Conservation (phyloP, 2,888 invertebrate species). For the Drosophila hamatofila region DNA sequence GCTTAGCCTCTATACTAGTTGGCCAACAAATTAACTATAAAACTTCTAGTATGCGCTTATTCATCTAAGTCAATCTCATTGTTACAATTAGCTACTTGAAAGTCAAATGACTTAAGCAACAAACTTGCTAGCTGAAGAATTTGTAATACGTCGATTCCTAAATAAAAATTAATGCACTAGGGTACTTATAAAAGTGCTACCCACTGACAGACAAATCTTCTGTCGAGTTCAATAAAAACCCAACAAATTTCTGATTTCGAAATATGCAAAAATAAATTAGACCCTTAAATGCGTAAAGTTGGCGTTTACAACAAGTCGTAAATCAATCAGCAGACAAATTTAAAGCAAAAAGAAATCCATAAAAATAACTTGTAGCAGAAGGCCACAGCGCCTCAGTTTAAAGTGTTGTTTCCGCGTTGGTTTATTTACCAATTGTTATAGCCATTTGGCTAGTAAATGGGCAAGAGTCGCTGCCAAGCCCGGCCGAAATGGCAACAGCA, state of each 20-base stretch:
- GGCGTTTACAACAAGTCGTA: slow-evolving; percentile 31
- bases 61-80: background rate
- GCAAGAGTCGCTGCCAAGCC: slow-evolving; percentile 50
- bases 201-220: background rate
- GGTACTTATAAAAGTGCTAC: no score
- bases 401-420: slow-evolving; percentile 47
- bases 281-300: slow-evolving; percentile 25
- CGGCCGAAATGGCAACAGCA: slow-evolving; percentile 69
- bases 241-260: slow-evolving; percentile 3
- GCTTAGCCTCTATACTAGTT: background rate
- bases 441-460: slow-evolving; percentile 43
- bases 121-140: slow-evolving; percentile 62
- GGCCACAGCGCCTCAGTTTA: slow-evolving; percentile 20
- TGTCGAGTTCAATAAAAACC: background rate
- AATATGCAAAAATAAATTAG: background rate
- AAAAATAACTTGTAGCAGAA: slow-evolving; percentile 17
- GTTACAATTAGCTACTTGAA: background rate
- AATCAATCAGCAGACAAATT: slow-evolving; percentile 39
- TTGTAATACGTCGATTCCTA: background rate
- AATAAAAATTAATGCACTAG: no score
- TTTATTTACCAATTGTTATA: slow-evolving; percentile 43
- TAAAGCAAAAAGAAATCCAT: slow-evolving; percentile 6
- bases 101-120: slow-evolving; percentile 73
- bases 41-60: background rate
- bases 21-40: background rate